A percentile compares a stretch with the other conserved stretches of the same genome.
These are phyloP conservation scores for Physocephala rufipes DNA, from an alignment of 2,888 invertebrate genomes.

Conservation along the genomic window DNA sequence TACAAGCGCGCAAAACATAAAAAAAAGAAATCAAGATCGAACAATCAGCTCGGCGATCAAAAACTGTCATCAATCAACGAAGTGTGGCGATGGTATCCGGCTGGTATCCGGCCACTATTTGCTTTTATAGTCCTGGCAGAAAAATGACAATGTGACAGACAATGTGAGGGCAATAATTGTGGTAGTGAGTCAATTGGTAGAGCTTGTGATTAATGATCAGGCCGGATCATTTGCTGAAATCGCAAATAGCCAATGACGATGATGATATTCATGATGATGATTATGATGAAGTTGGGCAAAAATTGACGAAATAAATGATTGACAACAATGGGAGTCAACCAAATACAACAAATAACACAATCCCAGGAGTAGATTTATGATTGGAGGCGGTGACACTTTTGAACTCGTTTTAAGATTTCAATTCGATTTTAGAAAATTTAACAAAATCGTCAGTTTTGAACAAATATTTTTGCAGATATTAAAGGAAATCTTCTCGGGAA, in stretches of 20 bases:
- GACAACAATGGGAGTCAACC: conserved; percentile 43
- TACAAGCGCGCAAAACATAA: conserved; percentile 14
- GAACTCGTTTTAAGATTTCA: no score
- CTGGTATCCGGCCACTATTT: neutral
- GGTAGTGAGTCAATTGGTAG: conserved; percentile 20
- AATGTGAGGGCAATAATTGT: neutral
- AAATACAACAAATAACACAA: conserved; percentile 35
- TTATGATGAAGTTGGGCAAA: no score
- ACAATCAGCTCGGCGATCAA: conserved; percentile 8
- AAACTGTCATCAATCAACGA: conserved; percentile 50
- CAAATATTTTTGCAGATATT: no score
- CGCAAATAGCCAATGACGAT: conserved; percentile 42
- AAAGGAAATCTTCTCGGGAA: no score
- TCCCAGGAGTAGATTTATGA: no score
- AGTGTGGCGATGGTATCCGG: neutral
- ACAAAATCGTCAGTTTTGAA: no score
- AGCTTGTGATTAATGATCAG: conserved; percentile 26
- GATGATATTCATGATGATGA: no score
- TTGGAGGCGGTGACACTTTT: no score
- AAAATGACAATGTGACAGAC: neutral
- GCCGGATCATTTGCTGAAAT: conserved; percentile 35
- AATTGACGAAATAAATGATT: conserved; percentile 44
- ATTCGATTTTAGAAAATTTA: no score
- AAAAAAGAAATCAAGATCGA: neutral
- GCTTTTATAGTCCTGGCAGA: neutral